These are phyloP conservation scores for Mylabris phalerata DNA, from an alignment of 1,140 invertebrate genomes.

Conservation along the genomic window DNA sequence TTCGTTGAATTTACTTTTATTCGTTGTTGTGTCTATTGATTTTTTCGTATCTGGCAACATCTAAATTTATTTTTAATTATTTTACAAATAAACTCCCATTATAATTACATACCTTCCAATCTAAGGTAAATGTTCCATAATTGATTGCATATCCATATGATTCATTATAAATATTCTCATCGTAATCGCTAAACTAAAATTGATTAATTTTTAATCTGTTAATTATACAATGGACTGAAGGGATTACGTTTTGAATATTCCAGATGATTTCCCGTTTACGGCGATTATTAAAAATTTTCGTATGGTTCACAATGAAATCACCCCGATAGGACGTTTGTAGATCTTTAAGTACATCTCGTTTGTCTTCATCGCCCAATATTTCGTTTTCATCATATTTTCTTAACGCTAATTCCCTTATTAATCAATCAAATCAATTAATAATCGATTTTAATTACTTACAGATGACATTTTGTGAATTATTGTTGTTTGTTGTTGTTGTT, in stretches of 20 bases:
- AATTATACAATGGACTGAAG: too few relatives aligned
- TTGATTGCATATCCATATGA: too few relatives aligned
- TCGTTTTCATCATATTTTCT: conserved; percentile 11
- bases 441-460: conserved; percentile 2
- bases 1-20: conserved; percentile 4
- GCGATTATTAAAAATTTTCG: not conserved
- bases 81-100: not conserved
- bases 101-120: not conserved
- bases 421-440: not conserved
- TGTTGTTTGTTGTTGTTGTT: not conserved
- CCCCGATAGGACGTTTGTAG: conserved; percentile 4
- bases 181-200: not conserved
- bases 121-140: too few relatives aligned
- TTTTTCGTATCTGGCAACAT: conserved; percentile 37
- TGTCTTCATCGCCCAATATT: conserved; percentile 7
- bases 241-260: too few relatives aligned
- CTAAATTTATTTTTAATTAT: not conserved
- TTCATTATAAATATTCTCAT: too few relatives aligned
- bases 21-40: not conserved
- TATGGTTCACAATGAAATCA: not conserved
- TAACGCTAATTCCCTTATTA: not conserved
- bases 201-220: not conserved
- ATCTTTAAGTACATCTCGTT: conserved; percentile 6
- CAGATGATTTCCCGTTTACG: too few relatives aligned
- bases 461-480: not conserved